phyloP scores from a whole-genome alignment of 2,888 invertebrate species.

The Brenthis daphne region DNA sequence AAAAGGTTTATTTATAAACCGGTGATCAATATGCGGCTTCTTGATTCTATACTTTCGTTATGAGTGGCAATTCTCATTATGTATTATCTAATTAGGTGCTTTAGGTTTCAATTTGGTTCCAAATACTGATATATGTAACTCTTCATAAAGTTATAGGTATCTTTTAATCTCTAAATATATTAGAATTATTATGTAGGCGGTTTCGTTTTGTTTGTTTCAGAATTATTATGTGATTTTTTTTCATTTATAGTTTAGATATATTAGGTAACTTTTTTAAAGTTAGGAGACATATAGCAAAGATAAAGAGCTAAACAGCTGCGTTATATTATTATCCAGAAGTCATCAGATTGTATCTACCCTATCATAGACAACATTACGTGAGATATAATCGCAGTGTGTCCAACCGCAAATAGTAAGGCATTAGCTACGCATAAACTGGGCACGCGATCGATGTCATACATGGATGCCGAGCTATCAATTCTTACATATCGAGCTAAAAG shows the following conservation, averaged over 20 bases:
- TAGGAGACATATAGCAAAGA: neutral
- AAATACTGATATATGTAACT: too few species aligned
- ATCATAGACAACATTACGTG: conserved; percentile 30
- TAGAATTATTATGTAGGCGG: too few species aligned
- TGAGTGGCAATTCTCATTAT: conserved; percentile 12
- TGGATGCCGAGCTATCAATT: conserved; percentile 14
- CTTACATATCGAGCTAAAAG: conserved; percentile 21
- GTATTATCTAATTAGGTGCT: conserved; percentile 1
- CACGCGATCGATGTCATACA: conserved; percentile 62
- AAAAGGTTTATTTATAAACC: conserved; percentile 35
- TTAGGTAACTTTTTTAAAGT: too few species aligned
- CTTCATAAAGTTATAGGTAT: too few species aligned
- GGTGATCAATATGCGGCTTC: conserved; percentile 25
- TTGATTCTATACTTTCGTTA: conserved; percentile 15
- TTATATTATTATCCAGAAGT: conserved; percentile 22
- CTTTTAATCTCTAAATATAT: too few species aligned
- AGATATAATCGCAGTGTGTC: conserved; percentile 47
- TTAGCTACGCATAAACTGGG: conserved; percentile 57
- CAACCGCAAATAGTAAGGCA: conserved; percentile 67
- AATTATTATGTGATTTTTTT: too few species aligned
- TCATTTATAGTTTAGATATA: too few species aligned
- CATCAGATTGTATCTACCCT: conserved; percentile 22
- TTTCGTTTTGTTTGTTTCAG: too few species aligned
- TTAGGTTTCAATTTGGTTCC: neutral
- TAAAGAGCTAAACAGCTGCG: neutral